These are phyloP conservation scores for Macrotis lagotis DNA, from an alignment of 2,113 vertebrate genomes.

Conservation along the genomic window DNA sequence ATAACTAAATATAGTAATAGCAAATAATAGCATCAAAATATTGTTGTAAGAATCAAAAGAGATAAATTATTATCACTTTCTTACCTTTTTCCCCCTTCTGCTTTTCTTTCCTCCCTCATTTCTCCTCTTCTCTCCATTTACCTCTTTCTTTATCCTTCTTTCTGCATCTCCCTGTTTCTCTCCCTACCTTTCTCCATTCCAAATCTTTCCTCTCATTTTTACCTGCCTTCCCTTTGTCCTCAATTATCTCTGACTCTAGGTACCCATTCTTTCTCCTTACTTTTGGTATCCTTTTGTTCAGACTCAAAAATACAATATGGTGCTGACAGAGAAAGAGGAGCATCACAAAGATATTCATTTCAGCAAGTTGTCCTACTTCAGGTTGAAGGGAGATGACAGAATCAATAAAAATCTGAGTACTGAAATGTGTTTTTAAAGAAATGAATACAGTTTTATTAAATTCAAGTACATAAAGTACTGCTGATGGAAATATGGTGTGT, in stretches of 20 bases:
- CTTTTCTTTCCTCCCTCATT: background rate
- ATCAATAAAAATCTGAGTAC: background rate
- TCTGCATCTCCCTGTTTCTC: background rate
- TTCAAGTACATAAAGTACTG: background rate
- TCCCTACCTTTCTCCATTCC: background rate
- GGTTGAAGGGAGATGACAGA: background rate
- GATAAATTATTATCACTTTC: background rate
- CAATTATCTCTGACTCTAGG: background rate
- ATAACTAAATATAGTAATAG: too few species aligned
- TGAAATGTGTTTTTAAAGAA: background rate
- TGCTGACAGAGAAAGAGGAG: background rate
- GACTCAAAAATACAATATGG: background rate
- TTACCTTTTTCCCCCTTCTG: background rate
- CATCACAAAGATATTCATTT: background rate
- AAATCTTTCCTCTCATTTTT: background rate
- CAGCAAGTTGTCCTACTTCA: background rate
- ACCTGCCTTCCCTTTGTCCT: slow-evolving; percentile 19
- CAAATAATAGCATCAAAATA: too few species aligned
- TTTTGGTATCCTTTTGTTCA: background rate
- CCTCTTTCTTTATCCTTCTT: background rate
- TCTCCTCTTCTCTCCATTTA: background rate
- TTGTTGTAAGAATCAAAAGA: background rate
- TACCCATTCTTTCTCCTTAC: slow-evolving; percentile 8
- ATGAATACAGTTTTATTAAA: background rate
- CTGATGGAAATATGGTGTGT: background rate